Evolutionary conservation across 2,113 vertebrate species (phyloP), one percentile per base, ranked within the genome.

Genomic region (Arenaria interpres): DNA sequence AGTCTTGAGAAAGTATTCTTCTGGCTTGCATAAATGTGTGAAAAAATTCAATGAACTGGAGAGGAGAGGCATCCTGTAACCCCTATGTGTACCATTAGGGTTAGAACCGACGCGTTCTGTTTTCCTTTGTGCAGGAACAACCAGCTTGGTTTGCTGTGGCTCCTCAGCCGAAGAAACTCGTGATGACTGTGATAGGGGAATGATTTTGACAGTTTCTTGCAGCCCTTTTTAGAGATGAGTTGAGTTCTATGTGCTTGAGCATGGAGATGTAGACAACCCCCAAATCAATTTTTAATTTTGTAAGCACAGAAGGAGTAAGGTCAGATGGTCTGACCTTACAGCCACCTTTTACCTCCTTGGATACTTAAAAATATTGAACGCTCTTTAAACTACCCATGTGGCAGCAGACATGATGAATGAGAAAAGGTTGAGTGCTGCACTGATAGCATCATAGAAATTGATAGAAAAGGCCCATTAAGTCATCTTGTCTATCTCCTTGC

Each of bases 71-170:
- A 23, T 79, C 41, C 22, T 71, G 37, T 83, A 46, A 75, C 12
- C 9, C 7, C 46, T 51, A 28, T 3, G 6, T 39, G 32, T 78
- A 14, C 24, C 1, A 0, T 21, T 19, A 54, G 53, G 28, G 53
- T 54, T 30, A 54, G 53, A 54, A 51, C 30, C 0, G 0, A 9
- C 0, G 2, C 10, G 8, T 41, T 60, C 22, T 63, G 8, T 24
- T 50, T 60, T 51, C 12, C 14, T 76, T 48, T 63, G 33, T 25
- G 17, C 4, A 37, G 15, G 21, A 71, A 6, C 9, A 67, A 45
- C 5, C 24, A 41, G 8, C 46, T 75, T 79, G 19, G 11, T 66
- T 75, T 87, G 14, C 27, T 54, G 37, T 35, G 75, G 23, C 21
- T 71, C 14, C 9, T 71, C 41, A 80, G n/a, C 50, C 78, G 18